Evolutionary conservation across 2,113 vertebrate genomes (phyloP), one percentile per base, ranked within the genome.

Genomic region (Chaenocephalus aceratus): DNA sequence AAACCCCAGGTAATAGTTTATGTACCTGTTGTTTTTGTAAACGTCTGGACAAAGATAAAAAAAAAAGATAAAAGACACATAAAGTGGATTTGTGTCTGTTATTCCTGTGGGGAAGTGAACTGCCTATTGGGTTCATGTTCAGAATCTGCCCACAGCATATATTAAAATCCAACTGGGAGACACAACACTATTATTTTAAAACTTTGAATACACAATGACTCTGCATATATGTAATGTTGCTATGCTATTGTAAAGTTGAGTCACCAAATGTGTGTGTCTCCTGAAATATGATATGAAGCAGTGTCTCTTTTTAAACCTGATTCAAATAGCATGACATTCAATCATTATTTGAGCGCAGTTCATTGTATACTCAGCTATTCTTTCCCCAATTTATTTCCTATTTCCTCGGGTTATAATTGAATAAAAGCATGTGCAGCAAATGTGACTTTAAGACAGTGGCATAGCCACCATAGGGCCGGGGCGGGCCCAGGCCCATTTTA

Each of bases 1-100:
- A 74, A 80, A 77, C 57, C 59, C 36, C 14, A 14, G 79, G 72
- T 84, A 76, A 82, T 71, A 49, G 76, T 79, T 83, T 45, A 34
- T 76, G 68, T 64, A 72, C 61, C 62, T 77, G 56, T 69, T 85
- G 57, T 80, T 84, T 62, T 57, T 90, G 74, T 88, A 59, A 86
- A 83, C 78, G 13, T 59, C 54, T 46, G 45, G n/a, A 60, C 79
- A 1, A 44, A 84, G 62, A 79, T 79, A 84, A 86, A 74, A 72
- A 86, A 70, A 44, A 75, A 72, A 3, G 21, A 6, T 60, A 16
- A 77, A 52, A 65, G 34, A 83, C 57, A 53, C 21, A 53, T 48
- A 48, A 56, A 72, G 34, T 30, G 58, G 8, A 36, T 75, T 62
- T 77, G 18, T 75, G 63, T 64, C 34, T 49, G 26, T 54, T 10